Base-by-base conservation (phyloP, 2,888 invertebrate genomes). In the Microplitis deprimator region DNA sequence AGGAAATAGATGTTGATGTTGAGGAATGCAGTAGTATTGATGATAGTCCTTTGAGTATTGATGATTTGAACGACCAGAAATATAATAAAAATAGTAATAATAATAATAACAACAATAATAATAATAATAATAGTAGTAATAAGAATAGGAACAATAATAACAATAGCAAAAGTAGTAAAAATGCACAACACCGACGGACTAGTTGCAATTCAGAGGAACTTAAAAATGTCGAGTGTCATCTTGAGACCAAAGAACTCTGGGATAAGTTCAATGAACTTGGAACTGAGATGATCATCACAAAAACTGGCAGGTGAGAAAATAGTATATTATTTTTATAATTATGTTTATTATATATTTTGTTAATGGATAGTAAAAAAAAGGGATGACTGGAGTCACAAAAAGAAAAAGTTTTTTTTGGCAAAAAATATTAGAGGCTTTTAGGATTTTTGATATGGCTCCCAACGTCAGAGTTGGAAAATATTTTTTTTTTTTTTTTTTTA, bases 241-340 rank as follows among this genome's bases (percentile, higher is more conserved):
- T 96, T 83, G 96, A 96, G 90, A 95, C 95, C 80, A 94, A 95
- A 89, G 95, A 96, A 79, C 91, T 96, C 77, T 96, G 96, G 96
- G 94, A 94, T 89, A 95, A 95, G 89, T 96, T 96, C 90, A 92
- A 93, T 88, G 93, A 93, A 84, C 91, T 95, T 78, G 95, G 95
- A 40, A 95, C 95, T 1, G 95, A 95, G 91, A 96, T 96, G 95
- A 96, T 96, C 90, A 96, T 96, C 90, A 96, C 95, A 10, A 95
- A 96, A 90, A 94, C 94, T 78, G 95, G 95, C 88, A 92, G 95
- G 95, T 95, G 88, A 90, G 92, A 29, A 29, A 29, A 29, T 29
- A 29, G 3, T 29, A 29, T 29, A 29, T 29, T 29, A 29, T 29
- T 4, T 29, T 3, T 3, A 88, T 77, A 40, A 65, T 65, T 38